Evolutionary conservation across 2,113 vertebrate species (phyloP).

Genomic region (Psilopogon haemacephalus): DNA sequence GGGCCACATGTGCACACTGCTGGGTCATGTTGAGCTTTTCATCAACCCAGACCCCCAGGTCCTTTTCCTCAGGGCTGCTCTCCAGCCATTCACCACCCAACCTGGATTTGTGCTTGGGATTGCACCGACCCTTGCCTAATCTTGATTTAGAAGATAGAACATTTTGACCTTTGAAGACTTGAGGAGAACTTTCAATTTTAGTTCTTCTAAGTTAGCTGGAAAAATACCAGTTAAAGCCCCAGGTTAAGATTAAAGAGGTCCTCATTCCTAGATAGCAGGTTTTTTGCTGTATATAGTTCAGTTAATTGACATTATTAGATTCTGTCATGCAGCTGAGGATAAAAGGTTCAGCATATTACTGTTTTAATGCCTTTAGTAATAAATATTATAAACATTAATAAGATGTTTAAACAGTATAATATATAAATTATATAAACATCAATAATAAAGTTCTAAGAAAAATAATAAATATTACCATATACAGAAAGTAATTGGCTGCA

Average conservation of each 20-base stretch:
- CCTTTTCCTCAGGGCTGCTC: too few relatives aligned
- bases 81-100: too few relatives aligned
- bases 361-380: not conserved
- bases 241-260: conserved; percentile 66
- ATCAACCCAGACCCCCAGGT: too few relatives aligned
- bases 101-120: too few relatives aligned
- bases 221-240: conserved; percentile 73
- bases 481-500: not conserved
- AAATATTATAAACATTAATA: not conserved
- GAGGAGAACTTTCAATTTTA: conserved; percentile 67
- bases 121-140: too few relatives aligned
- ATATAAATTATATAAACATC: not conserved
- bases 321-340: not conserved
- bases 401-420: not conserved
- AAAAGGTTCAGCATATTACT: not conserved
- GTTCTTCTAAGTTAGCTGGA: conserved; percentile 71
- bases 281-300: not conserved
- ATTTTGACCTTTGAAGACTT: conserved; percentile 80
- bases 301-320: not conserved
- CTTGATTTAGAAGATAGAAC: conserved; percentile 63
- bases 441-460: not conserved
- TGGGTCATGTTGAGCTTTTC: too few relatives aligned
- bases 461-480: not conserved
- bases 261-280: not conserved
- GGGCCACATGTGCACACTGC: too few relatives aligned